Evolutionary conservation across 2,113 vertebrate species (phyloP), one percentile per base, ranked within the genome.

Genomic region (Mandrillus leucophaeus): DNA sequence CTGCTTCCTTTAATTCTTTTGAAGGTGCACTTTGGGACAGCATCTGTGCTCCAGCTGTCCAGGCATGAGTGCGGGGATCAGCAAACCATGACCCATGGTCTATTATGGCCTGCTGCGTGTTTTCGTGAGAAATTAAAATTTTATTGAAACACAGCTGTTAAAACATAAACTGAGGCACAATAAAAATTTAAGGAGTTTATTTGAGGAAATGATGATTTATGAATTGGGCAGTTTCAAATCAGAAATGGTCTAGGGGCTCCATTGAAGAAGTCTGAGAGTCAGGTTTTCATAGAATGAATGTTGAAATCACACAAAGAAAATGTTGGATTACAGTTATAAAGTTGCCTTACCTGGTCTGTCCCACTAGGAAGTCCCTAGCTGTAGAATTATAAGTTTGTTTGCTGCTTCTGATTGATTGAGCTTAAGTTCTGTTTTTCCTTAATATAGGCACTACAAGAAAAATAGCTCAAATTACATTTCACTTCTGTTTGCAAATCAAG

Each of bases 131-230:
- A 59, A 43, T 68, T 35, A 61, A 75, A 48, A 6, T 59, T 72
- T 88, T 95, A 93, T 40, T 52, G 30, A 61, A 73, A 78, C 78
- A 93, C 50, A 90, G n/a, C 25, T 94, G 75, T 73, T 87, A 91
- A 80, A 66, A 91, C 88, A 82, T 96, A 94, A 94, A 91, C 70
- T 81, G 88, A 94, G 95, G 95, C 95, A 96, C 38, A 91, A 87
- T 96, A 81, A 87, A 81, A 68, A 66, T n/a, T 94, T 79, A 75
- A 30, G 75, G 91, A 64, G 81, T 48, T 85, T 81, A 66, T 96
- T 87, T 66, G 73, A 27, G 30, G 9, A 91, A 94, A 80, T 57
- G 55, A 57, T 90, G 87, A 91, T 50, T 87, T 93, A 57, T 55
- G 52, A 7, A 43, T 86, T 48, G 55, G 66, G 45, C 48, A 87